A percentile compares a stretch with the other conserved stretches of the same genome.
These are phyloP conservation scores for Orthonevra nobilis DNA, from an alignment of 2,888 invertebrate species.

Conservation along the genomic window DNA sequence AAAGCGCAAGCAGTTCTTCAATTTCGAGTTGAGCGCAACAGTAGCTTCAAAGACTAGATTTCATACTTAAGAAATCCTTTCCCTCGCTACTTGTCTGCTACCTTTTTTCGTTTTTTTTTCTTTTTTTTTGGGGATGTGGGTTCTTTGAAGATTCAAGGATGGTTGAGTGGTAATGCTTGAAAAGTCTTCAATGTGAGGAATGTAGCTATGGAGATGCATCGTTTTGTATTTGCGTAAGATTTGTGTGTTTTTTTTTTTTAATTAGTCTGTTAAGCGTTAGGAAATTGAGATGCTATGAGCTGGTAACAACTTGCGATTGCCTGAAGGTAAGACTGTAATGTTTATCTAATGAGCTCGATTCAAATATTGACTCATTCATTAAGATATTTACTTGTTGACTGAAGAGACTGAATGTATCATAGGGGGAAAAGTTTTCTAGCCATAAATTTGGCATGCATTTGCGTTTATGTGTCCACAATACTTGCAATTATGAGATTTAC, in stretches of 20 bases:
- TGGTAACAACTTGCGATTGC: no score
- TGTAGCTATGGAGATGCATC: no score
- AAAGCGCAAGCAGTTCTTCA: neutral
- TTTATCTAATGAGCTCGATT: conserved; percentile 22
- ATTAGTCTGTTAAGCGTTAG: neutral
- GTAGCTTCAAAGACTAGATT: neutral
- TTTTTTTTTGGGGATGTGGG: no score
- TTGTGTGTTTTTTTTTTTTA: neutral
- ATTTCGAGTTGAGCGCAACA: neutral
- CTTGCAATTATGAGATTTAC: no score
- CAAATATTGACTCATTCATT: conserved; percentile 29
- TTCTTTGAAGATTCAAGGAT: neutral
- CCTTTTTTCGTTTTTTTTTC: no score
- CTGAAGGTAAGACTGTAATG: neutral
- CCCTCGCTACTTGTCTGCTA: no score
- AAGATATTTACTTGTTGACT: conserved; percentile 19
- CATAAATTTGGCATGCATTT: no score
- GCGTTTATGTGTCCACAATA: no score
- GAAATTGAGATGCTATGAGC: neutral
- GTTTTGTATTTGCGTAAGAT: neutral
- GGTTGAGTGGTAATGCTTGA: neutral
- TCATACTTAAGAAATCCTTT: neutral
- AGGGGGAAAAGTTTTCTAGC: no score
- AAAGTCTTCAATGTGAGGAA: no score
- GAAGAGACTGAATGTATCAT: no score